These are phyloP conservation scores for Kryptolebias marmoratus DNA, from an alignment of 2,113 vertebrate species.

Conservation along the genomic window DNA sequence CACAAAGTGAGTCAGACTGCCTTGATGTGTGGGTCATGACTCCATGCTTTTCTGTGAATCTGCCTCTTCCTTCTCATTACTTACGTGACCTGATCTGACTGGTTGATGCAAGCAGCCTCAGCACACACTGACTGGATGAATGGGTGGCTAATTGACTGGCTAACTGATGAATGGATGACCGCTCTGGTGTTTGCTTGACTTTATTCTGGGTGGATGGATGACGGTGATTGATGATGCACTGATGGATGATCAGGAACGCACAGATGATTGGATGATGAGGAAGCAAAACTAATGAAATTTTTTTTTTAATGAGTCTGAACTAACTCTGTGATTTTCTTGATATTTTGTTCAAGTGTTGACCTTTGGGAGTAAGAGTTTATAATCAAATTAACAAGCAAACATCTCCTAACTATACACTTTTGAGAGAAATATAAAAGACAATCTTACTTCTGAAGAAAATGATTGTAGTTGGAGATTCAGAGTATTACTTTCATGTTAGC, in stretches of 20 bases:
- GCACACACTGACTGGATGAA: slow-evolving; percentile 46
- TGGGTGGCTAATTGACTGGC: slow-evolving; percentile 61
- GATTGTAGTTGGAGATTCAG: not conserved
- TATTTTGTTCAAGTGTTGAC: not conserved
- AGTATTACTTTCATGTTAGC: not conserved
- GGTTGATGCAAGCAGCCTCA: slow-evolving; percentile 32
- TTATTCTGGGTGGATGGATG: slow-evolving; percentile 35
- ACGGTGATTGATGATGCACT: slow-evolving; percentile 39
- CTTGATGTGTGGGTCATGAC: slow-evolving; percentile 48
- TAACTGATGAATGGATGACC: slow-evolving; percentile 58
- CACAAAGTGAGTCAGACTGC: slow-evolving; percentile 49
- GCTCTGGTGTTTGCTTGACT: slow-evolving; percentile 32
- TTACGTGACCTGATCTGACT: slow-evolving; percentile 48
- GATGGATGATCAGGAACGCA: slow-evolving; percentile 15
- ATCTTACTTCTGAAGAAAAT: not conserved
- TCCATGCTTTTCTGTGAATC: slow-evolving; percentile 40
- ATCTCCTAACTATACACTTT: too few relatives aligned
- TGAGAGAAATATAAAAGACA: not conserved
- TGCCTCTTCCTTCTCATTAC: slow-evolving; percentile 60
- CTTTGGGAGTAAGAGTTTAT: not conserved
- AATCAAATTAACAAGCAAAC: too few relatives aligned
- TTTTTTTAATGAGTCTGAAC: too few relatives aligned
- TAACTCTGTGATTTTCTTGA: too few relatives aligned
- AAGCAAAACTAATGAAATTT: not conserved
- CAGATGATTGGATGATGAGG: slow-evolving; percentile 32